Conservation (phyloP, 1,140 invertebrate species). For the Daktulosphaira vitifoliae region DNA sequence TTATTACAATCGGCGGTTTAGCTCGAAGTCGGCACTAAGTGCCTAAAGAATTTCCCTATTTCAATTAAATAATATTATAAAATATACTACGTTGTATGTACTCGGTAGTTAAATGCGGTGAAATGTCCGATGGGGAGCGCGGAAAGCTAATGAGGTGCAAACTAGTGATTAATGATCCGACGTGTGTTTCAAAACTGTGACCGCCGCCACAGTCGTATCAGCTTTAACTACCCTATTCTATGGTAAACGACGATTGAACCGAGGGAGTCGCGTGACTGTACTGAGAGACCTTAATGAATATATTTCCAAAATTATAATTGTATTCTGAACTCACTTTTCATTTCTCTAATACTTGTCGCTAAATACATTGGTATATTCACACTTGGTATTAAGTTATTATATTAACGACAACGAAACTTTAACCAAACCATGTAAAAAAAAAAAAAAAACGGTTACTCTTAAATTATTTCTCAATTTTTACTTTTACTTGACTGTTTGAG, state of each 20-base stretch:
- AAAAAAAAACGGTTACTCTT: too few species aligned
- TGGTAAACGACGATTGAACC: too few species aligned
- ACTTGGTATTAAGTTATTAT: too few species aligned
- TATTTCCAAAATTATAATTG: neutral
- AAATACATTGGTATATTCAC: too few species aligned
- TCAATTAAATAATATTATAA: constrained; percentile 22
- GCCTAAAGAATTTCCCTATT: neutral
- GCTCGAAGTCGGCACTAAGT: too few species aligned
- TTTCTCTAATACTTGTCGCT: too few species aligned
- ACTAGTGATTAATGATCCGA: constrained; percentile 7
- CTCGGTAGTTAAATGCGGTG: neutral
- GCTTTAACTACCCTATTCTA: too few species aligned
- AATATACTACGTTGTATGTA: neutral
- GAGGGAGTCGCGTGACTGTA: constrained; percentile 10
- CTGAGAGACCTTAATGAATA: constrained; percentile 3
- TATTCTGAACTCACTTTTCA: too few species aligned
- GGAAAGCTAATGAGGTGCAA: constrained; percentile 11
- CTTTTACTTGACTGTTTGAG: too few species aligned
- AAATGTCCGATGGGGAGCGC: neutral
- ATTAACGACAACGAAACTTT: too few species aligned
- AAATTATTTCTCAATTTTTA: too few species aligned
- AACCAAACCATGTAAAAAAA: too few species aligned
- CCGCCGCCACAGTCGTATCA: neutral
- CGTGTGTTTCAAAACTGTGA: neutral
- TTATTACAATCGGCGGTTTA: neutral